Conservation (phyloP, 2,113 vertebrate species). For the Spheniscus mendiculus region DNA sequence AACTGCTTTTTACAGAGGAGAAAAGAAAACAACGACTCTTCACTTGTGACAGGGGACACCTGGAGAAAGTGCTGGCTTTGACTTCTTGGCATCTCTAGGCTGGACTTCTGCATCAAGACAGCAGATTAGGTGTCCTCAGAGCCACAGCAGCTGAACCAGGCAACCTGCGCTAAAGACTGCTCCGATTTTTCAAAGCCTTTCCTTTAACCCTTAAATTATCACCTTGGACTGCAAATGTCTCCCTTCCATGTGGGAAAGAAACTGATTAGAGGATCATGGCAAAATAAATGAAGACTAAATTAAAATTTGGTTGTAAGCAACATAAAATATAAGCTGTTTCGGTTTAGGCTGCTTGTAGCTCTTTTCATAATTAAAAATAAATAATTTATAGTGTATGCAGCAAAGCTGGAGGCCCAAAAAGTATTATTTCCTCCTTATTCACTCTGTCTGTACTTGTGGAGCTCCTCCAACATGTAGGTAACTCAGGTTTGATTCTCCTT, state of each 20-base stretch:
- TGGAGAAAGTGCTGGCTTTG: not conserved
- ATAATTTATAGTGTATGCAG: not conserved
- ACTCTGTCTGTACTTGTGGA: not conserved
- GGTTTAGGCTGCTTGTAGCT: not conserved
- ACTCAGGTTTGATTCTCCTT: not conserved
- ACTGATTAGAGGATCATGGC: not conserved
- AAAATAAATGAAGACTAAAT: not conserved
- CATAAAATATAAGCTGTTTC: not conserved
- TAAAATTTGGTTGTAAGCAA: not conserved
- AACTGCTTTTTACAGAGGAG: not conserved
- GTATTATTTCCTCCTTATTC: not conserved
- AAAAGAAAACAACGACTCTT: not conserved
- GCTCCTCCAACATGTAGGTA: not conserved
- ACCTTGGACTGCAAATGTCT: not conserved
- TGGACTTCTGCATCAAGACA: not conserved
- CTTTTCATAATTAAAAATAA: not conserved
- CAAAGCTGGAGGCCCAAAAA: not conserved
- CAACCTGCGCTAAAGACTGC: not conserved
- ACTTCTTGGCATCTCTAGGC: not conserved
- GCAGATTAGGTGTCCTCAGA: not conserved
- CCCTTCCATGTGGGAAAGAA: not conserved
- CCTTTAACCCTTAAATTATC: not conserved
- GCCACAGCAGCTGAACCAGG: not conserved
- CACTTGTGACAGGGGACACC: not conserved
- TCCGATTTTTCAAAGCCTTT: not conserved